Evolutionary conservation across 2,113 vertebrate genomes (phyloP).

Genomic region (Calidris pygmaea): DNA sequence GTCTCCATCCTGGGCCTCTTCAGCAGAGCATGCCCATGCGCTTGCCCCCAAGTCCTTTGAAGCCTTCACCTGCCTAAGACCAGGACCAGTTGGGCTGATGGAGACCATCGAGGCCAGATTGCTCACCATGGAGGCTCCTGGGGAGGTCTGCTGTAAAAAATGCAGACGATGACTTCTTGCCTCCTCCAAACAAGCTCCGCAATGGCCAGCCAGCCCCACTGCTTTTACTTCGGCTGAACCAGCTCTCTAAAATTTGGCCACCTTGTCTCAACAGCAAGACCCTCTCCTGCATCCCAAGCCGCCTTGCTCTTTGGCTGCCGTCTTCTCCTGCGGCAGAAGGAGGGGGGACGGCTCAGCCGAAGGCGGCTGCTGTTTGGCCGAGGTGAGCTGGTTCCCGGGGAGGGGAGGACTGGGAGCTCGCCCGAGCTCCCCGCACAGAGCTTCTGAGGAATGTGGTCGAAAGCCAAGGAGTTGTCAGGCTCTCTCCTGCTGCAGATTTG

Average conservation of each 20-base stretch:
- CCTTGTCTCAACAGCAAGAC: background rate
- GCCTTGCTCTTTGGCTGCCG: background rate
- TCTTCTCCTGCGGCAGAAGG: background rate
- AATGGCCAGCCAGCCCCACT: background rate
- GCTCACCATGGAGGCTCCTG: background rate
- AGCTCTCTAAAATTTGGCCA: background rate
- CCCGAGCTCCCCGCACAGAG: background rate
- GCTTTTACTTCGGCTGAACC: background rate
- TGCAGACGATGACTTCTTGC: background rate
- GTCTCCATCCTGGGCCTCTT: background rate
- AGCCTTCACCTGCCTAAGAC: background rate
- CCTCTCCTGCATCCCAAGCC: background rate
- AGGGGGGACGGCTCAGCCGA: background rate
- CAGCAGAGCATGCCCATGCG: background rate
- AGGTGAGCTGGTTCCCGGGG: background rate
- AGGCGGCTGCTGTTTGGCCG: conserved; percentile 16
- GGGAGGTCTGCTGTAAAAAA: background rate
- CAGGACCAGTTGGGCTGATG: background rate
- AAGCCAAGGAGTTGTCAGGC: conserved; percentile 71
- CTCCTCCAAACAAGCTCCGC: background rate
- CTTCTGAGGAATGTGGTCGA: conserved; percentile 38
- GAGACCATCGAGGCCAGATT: background rate
- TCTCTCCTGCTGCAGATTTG: conserved; percentile 57
- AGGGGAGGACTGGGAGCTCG: background rate
- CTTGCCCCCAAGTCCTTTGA: background rate